Base-by-base conservation (phyloP, 2,888 invertebrate genomes). In the Aricia artaxerxes region DNA sequence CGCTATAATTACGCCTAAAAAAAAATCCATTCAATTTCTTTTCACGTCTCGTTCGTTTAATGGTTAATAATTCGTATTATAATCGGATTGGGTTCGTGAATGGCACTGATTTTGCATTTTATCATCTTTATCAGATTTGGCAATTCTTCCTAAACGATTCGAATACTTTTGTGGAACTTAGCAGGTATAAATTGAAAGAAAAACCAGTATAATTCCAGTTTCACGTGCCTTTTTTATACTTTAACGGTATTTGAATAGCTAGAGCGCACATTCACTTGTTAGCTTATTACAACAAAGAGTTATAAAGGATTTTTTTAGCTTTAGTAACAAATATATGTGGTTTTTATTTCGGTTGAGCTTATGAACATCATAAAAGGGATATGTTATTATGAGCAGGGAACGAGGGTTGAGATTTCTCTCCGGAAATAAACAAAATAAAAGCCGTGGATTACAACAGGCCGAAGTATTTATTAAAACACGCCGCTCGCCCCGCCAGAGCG, bases 21-120 rank as follows among this genome's bases (percentile, higher is more conserved):
- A 86, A 69, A 69, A 85, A 87, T 86, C 86, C 85, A 88, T 88
- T 87, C 85, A 86, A 86, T 86, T 86, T 83, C 85, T 81, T 84
- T 85, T 86, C 86, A 87, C 85, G 81, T 84, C 85, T 86, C 86
- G 87, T 87, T 84, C 83, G 81, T 83, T 82, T 88, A 88, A 89
- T 88, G 87, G 87, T 85, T 84, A 83, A 85, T 85, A 85, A 87
- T 87, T 85, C 84, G 82, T 88, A 87, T 89, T 87, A 87, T 84
- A 24, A 73, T 73, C 40, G 9, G 24, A 73, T 73, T 44, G 44
- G n/a, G n/a, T n/a, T 73, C 44, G 1, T 44, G n/a, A 44, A 73
- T 73, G 44, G 44, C 73, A 9, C 44, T 44, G 40, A 73, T 73
- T 44, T 73, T 44, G 9, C 9, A 38, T 7, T 24, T 40, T 9